Conservation (phyloP, 2,888 invertebrate species). For the Chymomyza amoena region DNA sequence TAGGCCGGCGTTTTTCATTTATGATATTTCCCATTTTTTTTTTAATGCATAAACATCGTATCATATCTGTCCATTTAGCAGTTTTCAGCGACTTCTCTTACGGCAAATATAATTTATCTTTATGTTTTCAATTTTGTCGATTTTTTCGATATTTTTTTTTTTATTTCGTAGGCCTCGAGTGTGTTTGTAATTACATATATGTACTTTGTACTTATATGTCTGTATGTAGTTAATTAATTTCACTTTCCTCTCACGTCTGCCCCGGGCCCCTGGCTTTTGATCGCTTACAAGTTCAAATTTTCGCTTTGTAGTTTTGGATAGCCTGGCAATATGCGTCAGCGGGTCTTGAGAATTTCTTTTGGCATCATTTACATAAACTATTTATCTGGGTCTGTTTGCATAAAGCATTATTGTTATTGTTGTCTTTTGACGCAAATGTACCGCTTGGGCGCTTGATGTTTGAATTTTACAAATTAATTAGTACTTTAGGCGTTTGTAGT, state of each 20-base stretch:
- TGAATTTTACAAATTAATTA: slow-evolving; percentile 59
- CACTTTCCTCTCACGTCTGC: slow-evolving; percentile 37
- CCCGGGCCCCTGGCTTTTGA: slow-evolving; percentile 48
- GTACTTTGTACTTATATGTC: slow-evolving; percentile 8
- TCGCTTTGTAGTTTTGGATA: slow-evolving; percentile 62
- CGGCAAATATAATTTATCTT: slow-evolving; percentile 27
- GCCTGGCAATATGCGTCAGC: slow-evolving; percentile 29
- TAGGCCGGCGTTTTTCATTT: slow-evolving; percentile 34
- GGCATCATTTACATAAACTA: not conserved
- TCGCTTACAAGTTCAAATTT: slow-evolving; percentile 61
- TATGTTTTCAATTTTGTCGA: slow-evolving; percentile 53
- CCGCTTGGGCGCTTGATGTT: slow-evolving; percentile 51
- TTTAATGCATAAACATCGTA: slow-evolving; percentile 12
- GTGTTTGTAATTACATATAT: slow-evolving; percentile 64
- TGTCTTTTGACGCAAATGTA: slow-evolving; percentile 61
- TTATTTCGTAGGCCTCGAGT: slow-evolving; percentile 25
- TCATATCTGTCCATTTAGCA: not conserved
- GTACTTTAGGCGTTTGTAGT: slow-evolving; percentile 7
- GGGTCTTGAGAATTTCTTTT: not conserved
- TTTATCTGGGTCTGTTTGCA: slow-evolving; percentile 45
- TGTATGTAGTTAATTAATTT: slow-evolving; percentile 62
- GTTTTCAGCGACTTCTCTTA: not conserved
- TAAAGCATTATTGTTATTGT: slow-evolving; percentile 42
- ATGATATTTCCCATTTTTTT: slow-evolving; percentile 13
- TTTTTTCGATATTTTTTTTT: slow-evolving; percentile 9